Evolutionary conservation across 2,888 invertebrate genomes (phyloP).

Genomic region (Lasius fuliginosus): DNA sequence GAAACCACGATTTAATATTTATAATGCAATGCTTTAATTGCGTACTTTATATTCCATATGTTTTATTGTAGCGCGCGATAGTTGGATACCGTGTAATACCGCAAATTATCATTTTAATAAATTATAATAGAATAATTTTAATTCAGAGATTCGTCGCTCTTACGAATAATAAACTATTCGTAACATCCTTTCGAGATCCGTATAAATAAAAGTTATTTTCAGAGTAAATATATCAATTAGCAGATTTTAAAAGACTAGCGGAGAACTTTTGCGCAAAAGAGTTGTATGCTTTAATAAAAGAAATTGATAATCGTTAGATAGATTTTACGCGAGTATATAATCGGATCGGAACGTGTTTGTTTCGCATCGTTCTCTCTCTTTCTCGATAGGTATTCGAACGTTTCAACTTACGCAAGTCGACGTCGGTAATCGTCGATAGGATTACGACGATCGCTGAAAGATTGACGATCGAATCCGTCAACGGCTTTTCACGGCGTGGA

Average conservation of each 20-base stretch:
- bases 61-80: conserved; percentile 54
- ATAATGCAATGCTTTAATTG: conserved; percentile 72
- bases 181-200: not conserved
- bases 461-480: conserved; percentile 85
- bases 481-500: conserved; percentile 78
- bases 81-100: conserved; percentile 42
- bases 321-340: not conserved
- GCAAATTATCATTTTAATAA: conserved; percentile 70
- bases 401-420: conserved; percentile 58
- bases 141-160: not conserved
- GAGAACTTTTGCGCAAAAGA: not conserved
- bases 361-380: not conserved
- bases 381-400: conserved; percentile 51
- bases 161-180: not conserved
- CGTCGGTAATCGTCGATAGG: conserved; percentile 78
- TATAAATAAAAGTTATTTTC: not conserved
- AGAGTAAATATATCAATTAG: not conserved
- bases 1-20: conserved; percentile 75
- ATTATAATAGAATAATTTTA: conserved; percentile 33
- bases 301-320: not conserved
- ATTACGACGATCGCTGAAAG: conserved; percentile 82
- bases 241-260: not conserved
- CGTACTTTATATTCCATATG: conserved; percentile 45
- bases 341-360: not conserved
- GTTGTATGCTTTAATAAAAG: not conserved